Conservation (phyloP, 2,888 invertebrate genomes). For the Melanostoma mellinum region DNA sequence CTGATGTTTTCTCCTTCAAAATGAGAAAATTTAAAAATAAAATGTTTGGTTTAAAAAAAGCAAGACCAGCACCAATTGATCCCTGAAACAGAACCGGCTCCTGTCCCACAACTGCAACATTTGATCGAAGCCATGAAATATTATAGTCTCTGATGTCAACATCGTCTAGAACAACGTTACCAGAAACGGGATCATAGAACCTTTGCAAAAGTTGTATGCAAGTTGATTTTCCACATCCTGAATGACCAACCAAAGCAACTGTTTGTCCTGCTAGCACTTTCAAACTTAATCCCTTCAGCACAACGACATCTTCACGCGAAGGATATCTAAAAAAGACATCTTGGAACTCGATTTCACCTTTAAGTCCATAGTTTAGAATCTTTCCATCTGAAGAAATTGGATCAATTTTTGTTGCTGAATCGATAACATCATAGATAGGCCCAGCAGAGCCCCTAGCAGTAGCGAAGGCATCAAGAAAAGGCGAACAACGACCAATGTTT, state of each 20-base stretch:
- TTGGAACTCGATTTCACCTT: constrained; percentile 86
- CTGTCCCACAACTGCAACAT: constrained; percentile 93
- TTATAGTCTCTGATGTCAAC: constrained; percentile 87
- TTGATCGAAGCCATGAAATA: constrained; percentile 87
- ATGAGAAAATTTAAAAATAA: too few relatives aligned
- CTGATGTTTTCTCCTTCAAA: constrained; percentile 83
- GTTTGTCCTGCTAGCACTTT: constrained; percentile 86
- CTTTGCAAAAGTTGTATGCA: constrained; percentile 88
- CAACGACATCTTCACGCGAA: constrained; percentile 86
- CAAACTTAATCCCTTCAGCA: constrained; percentile 86
- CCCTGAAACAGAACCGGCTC: constrained; percentile 93
- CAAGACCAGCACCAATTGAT: constrained; percentile 83
- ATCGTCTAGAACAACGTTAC: constrained; percentile 84
- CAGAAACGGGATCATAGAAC: constrained; percentile 85
- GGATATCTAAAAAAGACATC: constrained; percentile 89
- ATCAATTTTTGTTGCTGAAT: constrained; percentile 87
- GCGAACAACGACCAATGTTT: constrained; percentile 87
- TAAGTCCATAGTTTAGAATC: constrained; percentile 82
- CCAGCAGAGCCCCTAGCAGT: constrained; percentile 88
- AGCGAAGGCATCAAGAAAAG: constrained; percentile 88
- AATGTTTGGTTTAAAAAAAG: too few relatives aligned
- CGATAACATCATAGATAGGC: constrained; percentile 88
- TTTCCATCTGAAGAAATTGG: constrained; percentile 86
- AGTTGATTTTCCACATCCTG: constrained; percentile 92
- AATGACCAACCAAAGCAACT: constrained; percentile 87